Conservation (phyloP, 2,797 vertebrate species). For the Epinephelus coioides region DNA sequence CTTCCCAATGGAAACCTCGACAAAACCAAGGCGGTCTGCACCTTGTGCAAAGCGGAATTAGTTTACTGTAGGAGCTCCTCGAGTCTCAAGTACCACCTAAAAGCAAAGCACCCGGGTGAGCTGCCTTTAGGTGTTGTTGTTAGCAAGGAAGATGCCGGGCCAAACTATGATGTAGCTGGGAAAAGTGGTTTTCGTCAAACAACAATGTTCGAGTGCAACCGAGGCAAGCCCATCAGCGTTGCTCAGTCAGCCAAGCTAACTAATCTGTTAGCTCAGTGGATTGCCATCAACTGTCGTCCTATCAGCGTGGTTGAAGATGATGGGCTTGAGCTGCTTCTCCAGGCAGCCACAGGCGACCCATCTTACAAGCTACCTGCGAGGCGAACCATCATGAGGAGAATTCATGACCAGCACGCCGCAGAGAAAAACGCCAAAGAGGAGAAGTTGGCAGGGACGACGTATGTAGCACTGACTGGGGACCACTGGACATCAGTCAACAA, state of each 20-base stretch:
- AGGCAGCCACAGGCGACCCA: constrained; percentile 5
- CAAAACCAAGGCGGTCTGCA: not conserved
- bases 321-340: not conserved
- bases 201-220: not conserved
- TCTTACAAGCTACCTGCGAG: not conserved
- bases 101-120: not conserved
- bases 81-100: not conserved
- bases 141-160: not conserved
- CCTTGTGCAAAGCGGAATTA: not conserved
- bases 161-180: not conserved
- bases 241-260: not conserved
- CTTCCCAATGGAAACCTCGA: too few species aligned
- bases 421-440: not conserved
- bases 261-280: not conserved
- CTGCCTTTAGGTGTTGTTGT: too few species aligned
- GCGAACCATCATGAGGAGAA: too few species aligned
- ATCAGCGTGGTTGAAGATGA: not conserved
- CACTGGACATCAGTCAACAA: constrained; percentile 55
- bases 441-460: not conserved
- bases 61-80: not conserved
- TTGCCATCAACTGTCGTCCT: not conserved
- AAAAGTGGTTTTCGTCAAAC: not conserved
- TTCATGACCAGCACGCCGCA: too few species aligned
- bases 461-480: constrained; percentile 47
- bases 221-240: not conserved